These are phyloP conservation scores for Phalera bucephala DNA, from an alignment of 2,888 invertebrate genomes.

Conservation along the genomic window DNA sequence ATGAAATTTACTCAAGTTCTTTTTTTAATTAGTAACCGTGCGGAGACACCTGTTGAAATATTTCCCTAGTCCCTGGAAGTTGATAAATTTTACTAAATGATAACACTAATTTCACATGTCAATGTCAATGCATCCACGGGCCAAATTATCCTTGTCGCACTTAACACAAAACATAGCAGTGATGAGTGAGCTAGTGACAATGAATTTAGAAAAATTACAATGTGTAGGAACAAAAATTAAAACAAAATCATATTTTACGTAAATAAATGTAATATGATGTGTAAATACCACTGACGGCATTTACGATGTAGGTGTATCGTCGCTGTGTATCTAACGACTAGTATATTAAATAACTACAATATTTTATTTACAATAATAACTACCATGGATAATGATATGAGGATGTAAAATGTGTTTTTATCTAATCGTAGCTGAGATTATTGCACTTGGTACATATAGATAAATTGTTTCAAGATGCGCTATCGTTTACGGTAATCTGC, in stretches of 20 bases:
- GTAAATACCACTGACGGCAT: slow-evolving; percentile 18
- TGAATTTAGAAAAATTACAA: slow-evolving; percentile 31
- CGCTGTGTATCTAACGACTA: slow-evolving; percentile 39
- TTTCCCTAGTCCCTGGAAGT: too few relatives aligned
- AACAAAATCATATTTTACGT: slow-evolving; percentile 21
- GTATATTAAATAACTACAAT: slow-evolving; percentile 46
- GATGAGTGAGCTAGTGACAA: too few relatives aligned
- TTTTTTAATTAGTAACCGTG: too few relatives aligned
- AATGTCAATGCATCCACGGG: too few relatives aligned
- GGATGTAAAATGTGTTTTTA: slow-evolving; percentile 37
- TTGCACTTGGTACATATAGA: background rate
- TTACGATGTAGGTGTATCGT: slow-evolving; percentile 24
- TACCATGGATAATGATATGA: slow-evolving; percentile 51
- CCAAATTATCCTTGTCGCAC: too few relatives aligned
- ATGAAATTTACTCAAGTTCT: too few relatives aligned
- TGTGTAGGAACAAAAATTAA: slow-evolving; percentile 28
- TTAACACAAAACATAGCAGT: too few relatives aligned
- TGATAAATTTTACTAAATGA: too few relatives aligned
- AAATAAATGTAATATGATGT: slow-evolving; percentile 10
- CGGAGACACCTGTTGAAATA: too few relatives aligned
- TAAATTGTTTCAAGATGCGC: background rate
- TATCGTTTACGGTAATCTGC: background rate
- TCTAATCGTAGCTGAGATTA: slow-evolving; percentile 20
- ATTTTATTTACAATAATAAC: slow-evolving; percentile 53
- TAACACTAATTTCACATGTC: too few relatives aligned